Base-by-base conservation (phyloP, 1,140 invertebrate species). In the Aphaenogaster rudis region DNA sequence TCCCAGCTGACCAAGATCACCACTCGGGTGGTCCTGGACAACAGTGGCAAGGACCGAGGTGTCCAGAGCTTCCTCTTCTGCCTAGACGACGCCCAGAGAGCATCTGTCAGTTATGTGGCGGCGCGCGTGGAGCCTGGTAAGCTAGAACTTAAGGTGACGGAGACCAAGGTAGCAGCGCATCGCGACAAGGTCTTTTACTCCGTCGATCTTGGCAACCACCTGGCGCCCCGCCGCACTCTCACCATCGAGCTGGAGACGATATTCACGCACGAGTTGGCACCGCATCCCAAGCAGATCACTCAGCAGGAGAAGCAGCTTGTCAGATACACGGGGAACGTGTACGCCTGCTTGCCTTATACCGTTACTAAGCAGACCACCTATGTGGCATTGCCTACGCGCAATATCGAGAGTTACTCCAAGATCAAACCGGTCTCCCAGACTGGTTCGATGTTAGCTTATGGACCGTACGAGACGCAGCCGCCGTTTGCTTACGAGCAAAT, bases 231-330 rank as follows among this genome's bases (percentile, higher is more conserved):
- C 2, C 95, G 97, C 66, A 96, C 96, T 13, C 95, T 96, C 11
- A 95, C 96, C 5, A 92, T 98, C 50, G 97, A 97, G 67, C 96
- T 99, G 0, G 98, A 99, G 93, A 96, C 96, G 11, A 96, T 98
- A 0, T 97, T 97, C 39, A 97, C 97, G 0, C 97, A 98, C 93
- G 96, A 97, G 42, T 94, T 99, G 6, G 90, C 95, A 13, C 98
- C 99, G 1, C 98, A 98, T 95, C 99, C 99, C 1, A 97, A 97
- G 21, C 96, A 97, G 91, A 99, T 99, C 81, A 96, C 96, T 0
- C 99, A 99, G 94, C 97, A 98, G 88, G 99, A 99, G 92, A 99
- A 99, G 91, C 99, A 99, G 94, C 95, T 99, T 76, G 98, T 99
- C 0, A 97, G 97, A 88, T 99, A 98, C 92, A 96, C 95, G 78